Evolutionary conservation across 2,888 invertebrate genomes (phyloP), one percentile per base, ranked within the genome.

Genomic region (Napeogenes inachia): DNA sequence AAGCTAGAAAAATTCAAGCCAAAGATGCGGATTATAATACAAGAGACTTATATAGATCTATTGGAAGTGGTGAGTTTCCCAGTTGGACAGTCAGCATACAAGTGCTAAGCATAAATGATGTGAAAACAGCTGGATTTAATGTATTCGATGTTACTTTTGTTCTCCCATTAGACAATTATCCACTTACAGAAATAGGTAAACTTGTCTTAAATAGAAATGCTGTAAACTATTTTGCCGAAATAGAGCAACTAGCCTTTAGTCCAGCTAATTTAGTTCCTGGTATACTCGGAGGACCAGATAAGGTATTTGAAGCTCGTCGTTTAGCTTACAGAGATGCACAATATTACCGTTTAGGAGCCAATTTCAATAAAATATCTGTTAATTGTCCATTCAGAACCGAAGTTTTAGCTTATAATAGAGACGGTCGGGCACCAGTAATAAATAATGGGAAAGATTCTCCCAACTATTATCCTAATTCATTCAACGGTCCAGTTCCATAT

Each of bases 401-500:
- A 42, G 88, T 85, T 58, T 85, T 89, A 66, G 95, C 96, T 76
- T 97, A 96, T 77, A 97, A 97, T 81, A 93, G 98, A 45, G 98
- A 98, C 80, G 98, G 98, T 0, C 89, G 92, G 12, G 94, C 94
- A 89, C 92, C 93, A 35, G 90, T 93, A n/a, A 89, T 92, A 50
- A 93, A 95, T 71, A 98, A 97, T 78, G 96, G 96, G 82, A 93
- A 92, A 46, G 96, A 95, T 33, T 95, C 95, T 4, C 98, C 98
- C 2, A 98, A 98, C 84, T 99, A 98, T 80, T 97, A 93, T 85
- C 99, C 99, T 0, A 99, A 99, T 88, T 97, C 97, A 67, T 99
- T 97, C 81, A 89, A 92, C 68, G 98, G 98, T 0, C 97, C 98
- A 0, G 91, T 92, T 65, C 92, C 92, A 54, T 93, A 93, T 70